Evolutionary conservation across 2,113 vertebrate genomes (phyloP), one percentile per base, ranked within the genome.

Genomic region (Gallinago jamesoni): DNA sequence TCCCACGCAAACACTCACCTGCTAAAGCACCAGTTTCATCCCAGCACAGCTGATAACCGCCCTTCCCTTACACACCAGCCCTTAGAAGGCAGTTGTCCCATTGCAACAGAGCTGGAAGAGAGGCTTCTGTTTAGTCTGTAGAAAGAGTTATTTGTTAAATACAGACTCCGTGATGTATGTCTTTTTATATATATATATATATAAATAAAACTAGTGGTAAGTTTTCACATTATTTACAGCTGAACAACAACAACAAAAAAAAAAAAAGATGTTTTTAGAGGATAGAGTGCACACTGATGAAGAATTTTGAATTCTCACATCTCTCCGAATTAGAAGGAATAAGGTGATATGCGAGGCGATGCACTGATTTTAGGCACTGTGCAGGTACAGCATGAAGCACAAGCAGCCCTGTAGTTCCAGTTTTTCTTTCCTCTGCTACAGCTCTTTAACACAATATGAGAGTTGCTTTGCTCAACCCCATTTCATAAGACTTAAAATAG

Each of bases 271-370:
- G 1, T 63, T 24, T 68, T 85, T 16, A 62, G 7, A 72, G 21
- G 0, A 0, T 12, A 69, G 16, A 93, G 33, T 19, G 7, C 4
- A 3, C 47, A 67, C 22, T 14, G 15, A 75, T 41, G 22, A 52
- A 64, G 9, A 24, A 55, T 37, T 74, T 21, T 35, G 23, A 62
- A 1, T 66, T 72, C 37, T 66, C 7, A 48, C 47, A 22, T 22
- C 47, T 48, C 21, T 21, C 47, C 19, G 3, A 63, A 28, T 67
- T 55, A 24, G 24, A 52, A 84, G 39, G 30, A 75, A 14, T 30
- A 50, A 67, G 25, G 14, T 66, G 11, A 55, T 30, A 4, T 0
- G 4, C 33, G 27, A 67, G 7, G 53, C 12, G 7, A 37, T n/a
- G 15, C 17, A 47, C 9, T 41, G 11, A 56, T 68, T 55, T 64